Conservation (phyloP, 2,113 vertebrate species). For the Penelope pileata region DNA sequence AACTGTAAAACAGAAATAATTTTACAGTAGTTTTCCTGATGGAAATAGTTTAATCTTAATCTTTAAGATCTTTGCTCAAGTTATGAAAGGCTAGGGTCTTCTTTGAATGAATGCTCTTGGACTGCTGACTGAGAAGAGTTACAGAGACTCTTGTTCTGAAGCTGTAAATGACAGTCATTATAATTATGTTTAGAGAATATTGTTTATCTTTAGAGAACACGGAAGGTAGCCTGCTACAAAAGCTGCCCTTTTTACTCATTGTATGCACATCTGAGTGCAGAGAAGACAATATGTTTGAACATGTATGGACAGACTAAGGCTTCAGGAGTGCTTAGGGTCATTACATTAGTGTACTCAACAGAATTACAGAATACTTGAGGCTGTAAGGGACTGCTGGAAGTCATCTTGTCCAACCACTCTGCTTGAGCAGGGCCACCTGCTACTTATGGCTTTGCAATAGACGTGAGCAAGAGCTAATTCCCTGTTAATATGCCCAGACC, state of each 20-base stretch:
- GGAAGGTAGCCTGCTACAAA: not conserved
- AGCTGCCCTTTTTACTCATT: not conserved
- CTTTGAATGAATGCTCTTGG: not conserved
- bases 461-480: not conserved
- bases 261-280: not conserved
- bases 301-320: not conserved
- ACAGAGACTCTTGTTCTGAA: not conserved
- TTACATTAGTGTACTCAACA: accelerated
- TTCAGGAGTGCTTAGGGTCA: not conserved
- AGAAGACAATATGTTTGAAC: not conserved
- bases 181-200: not conserved
- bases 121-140: not conserved
- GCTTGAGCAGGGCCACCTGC: not conserved
- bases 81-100: not conserved
- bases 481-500: not conserved
- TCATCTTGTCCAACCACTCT: not conserved
- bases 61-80: not conserved
- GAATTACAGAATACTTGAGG: not conserved
- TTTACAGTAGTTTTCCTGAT: not conserved
- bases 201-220: not conserved
- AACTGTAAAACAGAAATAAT: not conserved
- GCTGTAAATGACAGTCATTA: not conserved
- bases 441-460: not conserved
- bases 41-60: not conserved
- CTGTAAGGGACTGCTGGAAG: not conserved